phyloP scores from a whole-genome alignment of 2,113 vertebrate genomes.

The Pseudorectes ferrugineus region DNA sequence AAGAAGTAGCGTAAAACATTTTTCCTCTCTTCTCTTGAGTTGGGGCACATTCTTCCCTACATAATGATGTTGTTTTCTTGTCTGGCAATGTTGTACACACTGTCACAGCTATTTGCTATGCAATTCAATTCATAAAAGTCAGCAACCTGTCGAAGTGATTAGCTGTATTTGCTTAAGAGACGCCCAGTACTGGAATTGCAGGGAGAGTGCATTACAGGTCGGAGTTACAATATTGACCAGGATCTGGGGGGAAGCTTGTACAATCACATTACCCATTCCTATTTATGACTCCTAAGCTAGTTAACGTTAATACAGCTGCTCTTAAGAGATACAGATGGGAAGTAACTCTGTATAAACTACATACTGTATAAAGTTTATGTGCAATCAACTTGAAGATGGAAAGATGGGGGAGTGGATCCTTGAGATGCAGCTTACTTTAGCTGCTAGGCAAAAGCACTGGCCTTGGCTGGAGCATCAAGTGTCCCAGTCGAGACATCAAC shows the following conservation, averaged over 20 bases:
- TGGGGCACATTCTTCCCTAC: not conserved
- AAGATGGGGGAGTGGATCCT: not conserved
- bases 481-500: not conserved
- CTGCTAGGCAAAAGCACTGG: not conserved
- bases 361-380: not conserved
- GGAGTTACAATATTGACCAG: constrained; percentile 49
- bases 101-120: constrained; percentile 2
- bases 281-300: not conserved
- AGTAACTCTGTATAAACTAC: not conserved
- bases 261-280: not conserved
- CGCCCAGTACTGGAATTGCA: constrained; percentile 67
- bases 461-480: not conserved
- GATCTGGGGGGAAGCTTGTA: constrained; percentile 17
- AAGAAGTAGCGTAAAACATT: rapidly evolving
- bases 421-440: not conserved
- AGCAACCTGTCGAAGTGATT: constrained; percentile 56
- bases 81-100: constrained; percentile 11
- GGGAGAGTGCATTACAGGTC: constrained; percentile 50
- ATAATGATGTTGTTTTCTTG: constrained; percentile 19
- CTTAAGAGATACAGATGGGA: not conserved
- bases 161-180: constrained; percentile 69
- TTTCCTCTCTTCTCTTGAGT: not conserved
- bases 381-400: not conserved
- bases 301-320: not conserved
- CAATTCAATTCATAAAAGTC: constrained; percentile 47